Percentiles rank a stretch among this genome's conserved stretches.
These are phyloP conservation scores for Oscarella lobularis DNA, from an alignment of 37 sponge, comb jelly and placozoan species.

Conservation along the genomic window DNA sequence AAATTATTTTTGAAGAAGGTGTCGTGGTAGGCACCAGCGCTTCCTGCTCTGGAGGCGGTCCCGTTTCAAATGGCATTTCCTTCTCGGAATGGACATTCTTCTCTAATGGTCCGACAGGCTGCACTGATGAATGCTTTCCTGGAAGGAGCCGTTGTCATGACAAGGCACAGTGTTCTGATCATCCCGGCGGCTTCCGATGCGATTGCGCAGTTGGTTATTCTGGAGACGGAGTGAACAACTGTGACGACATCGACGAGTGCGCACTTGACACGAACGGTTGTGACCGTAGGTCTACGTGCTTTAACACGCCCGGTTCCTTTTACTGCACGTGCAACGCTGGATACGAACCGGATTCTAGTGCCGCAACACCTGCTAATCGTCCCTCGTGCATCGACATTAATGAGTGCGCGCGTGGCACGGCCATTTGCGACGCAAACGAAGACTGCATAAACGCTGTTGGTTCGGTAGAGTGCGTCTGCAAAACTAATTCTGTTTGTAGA, in stretches of 20 bases:
- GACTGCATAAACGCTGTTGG: background rate
- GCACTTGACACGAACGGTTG: background rate
- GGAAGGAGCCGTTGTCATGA: background rate
- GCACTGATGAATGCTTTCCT: background rate
- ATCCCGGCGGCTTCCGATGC: background rate
- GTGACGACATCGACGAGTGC: background rate
- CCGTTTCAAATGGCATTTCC: background rate
- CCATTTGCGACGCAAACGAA: background rate
- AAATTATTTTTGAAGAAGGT: background rate
- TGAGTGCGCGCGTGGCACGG: background rate
- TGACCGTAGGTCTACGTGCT: background rate
- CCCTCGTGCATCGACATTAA: background rate
- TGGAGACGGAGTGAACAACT: background rate
- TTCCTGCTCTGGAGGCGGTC: background rate
- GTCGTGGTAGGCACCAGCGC: background rate
- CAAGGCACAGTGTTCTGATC: background rate
- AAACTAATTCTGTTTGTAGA: background rate
- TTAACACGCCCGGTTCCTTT: background rate
- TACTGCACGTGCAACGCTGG: background rate
- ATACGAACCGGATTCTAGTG: background rate
- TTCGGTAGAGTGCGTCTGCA: background rate
- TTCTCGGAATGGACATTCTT: background rate
- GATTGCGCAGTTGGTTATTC: background rate
- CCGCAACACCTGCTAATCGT: too few species aligned
- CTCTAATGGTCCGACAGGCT: background rate